Percentiles rank a stretch among this genome's conserved stretches.
Conservation (phyloP, 2,113 vertebrate genomes). For the Malurus cyaneus region DNA sequence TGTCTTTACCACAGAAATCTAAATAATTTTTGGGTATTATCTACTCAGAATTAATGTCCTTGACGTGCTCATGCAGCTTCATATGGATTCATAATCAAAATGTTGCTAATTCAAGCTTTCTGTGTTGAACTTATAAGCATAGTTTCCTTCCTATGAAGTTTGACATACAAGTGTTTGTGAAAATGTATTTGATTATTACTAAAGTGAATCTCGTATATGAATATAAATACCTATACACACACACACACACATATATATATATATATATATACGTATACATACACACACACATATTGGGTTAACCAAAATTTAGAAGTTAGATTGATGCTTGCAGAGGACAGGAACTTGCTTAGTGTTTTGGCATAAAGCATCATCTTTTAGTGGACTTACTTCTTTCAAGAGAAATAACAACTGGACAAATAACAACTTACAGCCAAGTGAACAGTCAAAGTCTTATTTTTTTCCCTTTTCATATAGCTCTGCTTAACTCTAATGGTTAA, state of each 20-base stretch:
- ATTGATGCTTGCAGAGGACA: neutral
- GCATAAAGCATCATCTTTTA: neutral
- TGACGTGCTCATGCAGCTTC: neutral
- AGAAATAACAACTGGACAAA: neutral
- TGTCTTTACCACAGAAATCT: neutral
- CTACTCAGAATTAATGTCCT: neutral
- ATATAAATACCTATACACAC: too few species aligned
- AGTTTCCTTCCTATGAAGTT: neutral
- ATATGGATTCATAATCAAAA: neutral
- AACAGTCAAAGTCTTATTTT: neutral
- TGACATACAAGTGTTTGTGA: neutral
- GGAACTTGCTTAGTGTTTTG: neutral
- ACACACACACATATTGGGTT: neutral
- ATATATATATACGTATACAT: too few species aligned
- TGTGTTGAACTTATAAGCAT: neutral
- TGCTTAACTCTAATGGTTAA: neutral
- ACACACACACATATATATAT: too few species aligned
- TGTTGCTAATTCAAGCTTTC: neutral
- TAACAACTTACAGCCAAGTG: neutral
- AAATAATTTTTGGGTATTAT: neutral
- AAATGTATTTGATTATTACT: neutral
- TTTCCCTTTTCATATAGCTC: neutral
- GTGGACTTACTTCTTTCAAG: neutral
- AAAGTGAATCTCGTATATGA: neutral
- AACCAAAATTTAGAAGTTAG: neutral